phyloP scores from a whole-genome alignment of 2,888 invertebrate genomes.

The Pachydiplax longipennis region DNA sequence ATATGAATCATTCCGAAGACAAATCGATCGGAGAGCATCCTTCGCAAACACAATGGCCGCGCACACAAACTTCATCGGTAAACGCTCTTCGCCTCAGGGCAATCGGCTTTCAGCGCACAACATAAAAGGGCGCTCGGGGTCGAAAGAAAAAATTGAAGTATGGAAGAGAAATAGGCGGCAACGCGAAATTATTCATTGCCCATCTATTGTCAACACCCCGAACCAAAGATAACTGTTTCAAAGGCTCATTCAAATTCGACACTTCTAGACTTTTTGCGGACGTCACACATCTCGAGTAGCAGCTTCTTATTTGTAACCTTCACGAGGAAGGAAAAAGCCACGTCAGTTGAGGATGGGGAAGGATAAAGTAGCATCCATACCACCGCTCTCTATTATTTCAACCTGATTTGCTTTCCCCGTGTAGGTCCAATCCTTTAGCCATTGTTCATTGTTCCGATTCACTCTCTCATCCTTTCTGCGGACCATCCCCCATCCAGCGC shows the following conservation, averaged over 20 bases:
- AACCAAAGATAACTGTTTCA: slow-evolving; percentile 4
- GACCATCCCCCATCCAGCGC: background rate
- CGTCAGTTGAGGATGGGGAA: background rate
- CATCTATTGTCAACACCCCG: slow-evolving; percentile 28
- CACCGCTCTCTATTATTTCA: slow-evolving; percentile 19
- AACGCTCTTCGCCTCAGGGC: background rate
- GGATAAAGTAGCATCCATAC: background rate
- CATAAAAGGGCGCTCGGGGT: background rate
- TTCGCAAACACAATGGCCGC: slow-evolving; percentile 27
- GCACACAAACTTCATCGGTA: background rate
- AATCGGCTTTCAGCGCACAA: slow-evolving; percentile 15
- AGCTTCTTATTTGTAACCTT: background rate
- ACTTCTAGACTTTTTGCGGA: slow-evolving; percentile 2
- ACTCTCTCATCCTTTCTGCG: background rate
- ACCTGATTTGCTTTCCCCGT: background rate
- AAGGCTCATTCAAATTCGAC: slow-evolving; percentile 25
- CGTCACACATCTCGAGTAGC: slow-evolving; percentile 2
- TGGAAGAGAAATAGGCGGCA: background rate
- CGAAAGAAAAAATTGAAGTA: background rate
- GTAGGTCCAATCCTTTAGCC: background rate
- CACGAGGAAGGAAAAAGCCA: background rate
- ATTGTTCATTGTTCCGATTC: slow-evolving; percentile 32
- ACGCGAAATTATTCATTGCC: slow-evolving; percentile 41
- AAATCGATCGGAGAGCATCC: slow-evolving; percentile 40
- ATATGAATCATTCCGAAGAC: slow-evolving; percentile 40